Evolutionary conservation across 2,888 invertebrate species (phyloP).

Genomic region (Watsonalla binaria): DNA sequence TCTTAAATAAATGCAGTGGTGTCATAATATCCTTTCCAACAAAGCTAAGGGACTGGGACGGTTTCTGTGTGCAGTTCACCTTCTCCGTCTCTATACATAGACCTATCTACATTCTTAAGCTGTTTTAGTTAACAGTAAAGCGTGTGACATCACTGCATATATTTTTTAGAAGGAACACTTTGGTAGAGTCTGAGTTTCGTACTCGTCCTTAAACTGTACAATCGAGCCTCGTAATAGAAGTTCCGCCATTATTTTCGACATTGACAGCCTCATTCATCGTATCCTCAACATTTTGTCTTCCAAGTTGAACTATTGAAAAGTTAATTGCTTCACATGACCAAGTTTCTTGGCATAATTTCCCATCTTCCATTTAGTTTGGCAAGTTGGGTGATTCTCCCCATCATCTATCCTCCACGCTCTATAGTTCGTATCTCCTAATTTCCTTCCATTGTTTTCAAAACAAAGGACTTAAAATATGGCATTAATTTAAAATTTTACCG

Average conservation of each 20-base stretch:
- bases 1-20: too few relatives aligned
- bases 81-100: too few relatives aligned
- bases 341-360: conserved; percentile 25
- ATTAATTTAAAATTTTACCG: conserved; percentile 1
- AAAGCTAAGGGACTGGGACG: too few relatives aligned
- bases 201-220: too few relatives aligned
- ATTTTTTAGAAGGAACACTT: too few relatives aligned
- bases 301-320: not conserved
- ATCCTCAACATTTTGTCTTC: not conserved
- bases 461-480: conserved; percentile 9
- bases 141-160: too few relatives aligned
- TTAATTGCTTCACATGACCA: conserved; percentile 12
- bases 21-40: too few relatives aligned
- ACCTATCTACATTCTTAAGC: too few relatives aligned
- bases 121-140: too few relatives aligned
- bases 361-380: conserved; percentile 13
- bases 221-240: too few relatives aligned
- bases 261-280: not conserved
- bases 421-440: conserved; percentile 14
- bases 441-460: conserved; percentile 13
- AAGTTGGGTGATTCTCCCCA: conserved; percentile 21
- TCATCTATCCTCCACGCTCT: conserved; percentile 4
- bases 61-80: too few relatives aligned
- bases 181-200: too few relatives aligned
- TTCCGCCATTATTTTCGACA: not conserved